A percentile compares a stretch with the other conserved stretches of the same genome.
Conservation (phyloP, 2,888 invertebrate genomes). For the Melipona beecheii region DNA sequence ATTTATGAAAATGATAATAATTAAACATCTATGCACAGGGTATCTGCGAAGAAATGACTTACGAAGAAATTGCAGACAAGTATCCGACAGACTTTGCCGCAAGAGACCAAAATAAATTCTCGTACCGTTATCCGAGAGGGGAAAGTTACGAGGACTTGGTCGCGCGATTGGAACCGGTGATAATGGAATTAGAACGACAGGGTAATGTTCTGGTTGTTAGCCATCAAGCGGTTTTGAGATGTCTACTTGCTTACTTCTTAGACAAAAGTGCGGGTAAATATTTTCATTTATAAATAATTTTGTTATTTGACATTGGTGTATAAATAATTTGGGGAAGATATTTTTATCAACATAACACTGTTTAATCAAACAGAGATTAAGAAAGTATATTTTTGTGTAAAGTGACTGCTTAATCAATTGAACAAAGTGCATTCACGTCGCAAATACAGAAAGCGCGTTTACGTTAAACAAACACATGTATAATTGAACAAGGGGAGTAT, state of each 20-base stretch:
- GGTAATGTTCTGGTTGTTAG: conserved; percentile 98
- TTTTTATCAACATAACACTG: background rate
- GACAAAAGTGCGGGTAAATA: conserved; percentile 95
- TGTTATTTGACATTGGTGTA: background rate
- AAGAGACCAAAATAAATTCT: conserved; percentile 98
- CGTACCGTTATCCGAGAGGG: conserved; percentile 94
- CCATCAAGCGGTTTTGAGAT: conserved; percentile 98
- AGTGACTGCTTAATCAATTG: background rate
- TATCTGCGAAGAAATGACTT: conserved; percentile 99
- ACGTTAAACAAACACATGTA: background rate
- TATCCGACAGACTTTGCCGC: conserved; percentile 98
- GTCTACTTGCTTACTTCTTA: conserved; percentile 98
- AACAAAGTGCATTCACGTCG: background rate
- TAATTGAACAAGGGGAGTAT: conserved; percentile 1
- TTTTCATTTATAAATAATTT: background rate
- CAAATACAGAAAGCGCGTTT: conserved; percentile 6
- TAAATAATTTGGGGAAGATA: background rate
- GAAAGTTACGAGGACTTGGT: conserved; percentile 99
- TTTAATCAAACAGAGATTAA: too few relatives aligned
- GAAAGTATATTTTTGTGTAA: too few relatives aligned
- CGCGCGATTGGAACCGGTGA: conserved; percentile 98
- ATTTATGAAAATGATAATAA: background rate
- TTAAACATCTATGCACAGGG: conserved; percentile 87
- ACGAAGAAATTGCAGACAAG: conserved; percentile 96
- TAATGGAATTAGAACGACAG: conserved; percentile 99